Base-by-base conservation (phyloP, 2,888 invertebrate species). In the Ophraella communa region DNA sequence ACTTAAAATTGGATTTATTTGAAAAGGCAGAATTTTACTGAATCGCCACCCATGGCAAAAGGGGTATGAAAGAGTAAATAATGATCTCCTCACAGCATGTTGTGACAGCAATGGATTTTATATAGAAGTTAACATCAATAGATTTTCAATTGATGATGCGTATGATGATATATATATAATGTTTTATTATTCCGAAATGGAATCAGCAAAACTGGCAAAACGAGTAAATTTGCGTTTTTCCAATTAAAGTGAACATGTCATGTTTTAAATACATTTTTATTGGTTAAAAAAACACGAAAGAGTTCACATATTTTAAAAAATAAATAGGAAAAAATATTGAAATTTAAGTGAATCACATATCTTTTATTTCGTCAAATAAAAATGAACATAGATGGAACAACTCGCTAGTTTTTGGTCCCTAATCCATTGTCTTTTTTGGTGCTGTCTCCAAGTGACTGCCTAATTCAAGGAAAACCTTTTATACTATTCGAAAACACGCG, bases 41-140 rank as follows among this genome's bases (percentile, higher is more conserved):
- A 8, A 39, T 8, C 54, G 17, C 27, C 30, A 21, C 54, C 23
- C 20, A 24, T 47, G 45, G 14, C 7, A 35, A 55, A 47, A n/a
- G 30, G 24, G 27, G 30, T 49, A 73, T 71, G 62, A 68, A 69
- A 55, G 69, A 73, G 73, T 73, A 72, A 75, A 72, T 76, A 74
- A 74, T 74, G 75, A 53, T 67, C 66, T 57, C 62, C 66, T 71
- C 66, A 65, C 65, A 63, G 68, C 66, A 61, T 65, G 68, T 72
- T 67, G 67, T 73, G 75, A 72, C 74, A 73, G 68, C 67, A 64
- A 74, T 71, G 73, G 71, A 70, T 74, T 73, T 72, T 62, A 71
- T 73, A 70, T 71, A 68, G 60, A 59, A 64, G 39, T 51, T 69
- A 67, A 68, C 67, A 68, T 51, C 51, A 49, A 58, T 62, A 49